Evolutionary conservation across 2,113 vertebrate genomes (phyloP).

Genomic region (Dryoscopus gambensis): DNA sequence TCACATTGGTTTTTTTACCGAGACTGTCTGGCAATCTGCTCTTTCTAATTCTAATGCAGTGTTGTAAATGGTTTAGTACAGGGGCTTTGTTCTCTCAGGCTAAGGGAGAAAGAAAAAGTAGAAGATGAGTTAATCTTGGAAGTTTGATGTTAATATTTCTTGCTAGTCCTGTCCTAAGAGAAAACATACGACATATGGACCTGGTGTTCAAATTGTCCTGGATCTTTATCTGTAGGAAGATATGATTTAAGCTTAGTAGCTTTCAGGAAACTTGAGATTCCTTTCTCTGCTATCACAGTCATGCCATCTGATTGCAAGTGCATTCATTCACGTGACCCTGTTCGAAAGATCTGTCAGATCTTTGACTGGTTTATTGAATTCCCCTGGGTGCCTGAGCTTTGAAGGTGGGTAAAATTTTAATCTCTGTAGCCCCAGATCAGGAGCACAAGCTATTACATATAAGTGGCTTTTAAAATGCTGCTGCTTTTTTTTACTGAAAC

Average conservation of each 20-base stretch:
- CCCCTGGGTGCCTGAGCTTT: not conserved
- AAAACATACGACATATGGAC: not conserved
- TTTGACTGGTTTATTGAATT: not conserved
- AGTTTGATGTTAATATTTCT: not conserved
- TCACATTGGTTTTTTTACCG: not conserved
- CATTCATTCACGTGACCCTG: not conserved
- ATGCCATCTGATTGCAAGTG: not conserved
- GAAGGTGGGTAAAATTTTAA: not conserved
- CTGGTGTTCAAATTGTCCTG: not conserved
- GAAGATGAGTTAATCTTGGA: not conserved
- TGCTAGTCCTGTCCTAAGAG: not conserved
- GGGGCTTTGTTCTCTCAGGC: not conserved
- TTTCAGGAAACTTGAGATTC: not conserved
- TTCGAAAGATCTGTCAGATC: not conserved
- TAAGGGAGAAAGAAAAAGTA: not conserved
- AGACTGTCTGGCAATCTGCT: not conserved
- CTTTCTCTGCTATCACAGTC: not conserved
- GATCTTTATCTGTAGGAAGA: not conserved
- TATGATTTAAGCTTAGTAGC: not conserved
- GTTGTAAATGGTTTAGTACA: not conserved
- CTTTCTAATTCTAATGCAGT: conserved; percentile 2
- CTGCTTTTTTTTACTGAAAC: not conserved
- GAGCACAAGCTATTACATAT: not conserved
- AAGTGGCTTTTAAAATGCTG: not conserved
- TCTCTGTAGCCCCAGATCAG: not conserved